Percentiles rank a stretch among this genome's conserved stretches.
phyloP scores from a whole-genome alignment of 1,140 invertebrate species.

The Hyposmocoma kahamanoa region DNA sequence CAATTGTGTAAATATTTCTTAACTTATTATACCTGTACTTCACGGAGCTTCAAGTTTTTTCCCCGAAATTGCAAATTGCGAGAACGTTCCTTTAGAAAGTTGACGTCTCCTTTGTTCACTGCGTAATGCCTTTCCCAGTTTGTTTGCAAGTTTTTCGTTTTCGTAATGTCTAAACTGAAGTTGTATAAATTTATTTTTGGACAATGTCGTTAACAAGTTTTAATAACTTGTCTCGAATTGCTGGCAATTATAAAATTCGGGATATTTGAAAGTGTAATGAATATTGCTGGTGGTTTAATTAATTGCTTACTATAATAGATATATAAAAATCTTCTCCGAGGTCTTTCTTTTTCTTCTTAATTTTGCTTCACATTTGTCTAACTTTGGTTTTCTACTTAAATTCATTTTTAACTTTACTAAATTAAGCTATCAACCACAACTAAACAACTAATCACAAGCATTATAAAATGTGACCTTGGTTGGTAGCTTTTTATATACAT shows the following conservation, averaged over 20 bases:
- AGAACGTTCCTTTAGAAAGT: slow-evolving; percentile 10
- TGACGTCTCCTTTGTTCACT: slow-evolving; percentile 7
- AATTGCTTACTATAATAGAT: not conserved
- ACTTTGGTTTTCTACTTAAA: no score
- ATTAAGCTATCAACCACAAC: no score
- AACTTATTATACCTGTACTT: not conserved
- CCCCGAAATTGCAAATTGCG: slow-evolving; percentile 24
- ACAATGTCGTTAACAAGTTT: slow-evolving; percentile 12
- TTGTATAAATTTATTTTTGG: slow-evolving; percentile 4
- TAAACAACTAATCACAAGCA: no score
- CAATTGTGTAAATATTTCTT: not conserved
- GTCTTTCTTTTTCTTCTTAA: no score
- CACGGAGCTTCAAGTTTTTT: slow-evolving; percentile 15
- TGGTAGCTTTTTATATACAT: no score
- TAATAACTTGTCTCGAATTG: slow-evolving; percentile 6
- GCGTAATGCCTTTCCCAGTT: slow-evolving; percentile 6
- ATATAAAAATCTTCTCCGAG: no score
- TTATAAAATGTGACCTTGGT: no score
- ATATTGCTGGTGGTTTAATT: not conserved
- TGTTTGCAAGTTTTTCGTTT: slow-evolving; percentile 11
- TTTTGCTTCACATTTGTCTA: no score
- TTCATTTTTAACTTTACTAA: no score
- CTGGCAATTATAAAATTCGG: not conserved
- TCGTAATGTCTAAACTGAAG: not conserved
- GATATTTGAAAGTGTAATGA: not conserved